Percentiles rank a stretch among this genome's conserved stretches.
These are phyloP conservation scores for Clepsis dumicolana DNA, from an alignment of 2,888 invertebrate genomes.

Conservation along the genomic window DNA sequence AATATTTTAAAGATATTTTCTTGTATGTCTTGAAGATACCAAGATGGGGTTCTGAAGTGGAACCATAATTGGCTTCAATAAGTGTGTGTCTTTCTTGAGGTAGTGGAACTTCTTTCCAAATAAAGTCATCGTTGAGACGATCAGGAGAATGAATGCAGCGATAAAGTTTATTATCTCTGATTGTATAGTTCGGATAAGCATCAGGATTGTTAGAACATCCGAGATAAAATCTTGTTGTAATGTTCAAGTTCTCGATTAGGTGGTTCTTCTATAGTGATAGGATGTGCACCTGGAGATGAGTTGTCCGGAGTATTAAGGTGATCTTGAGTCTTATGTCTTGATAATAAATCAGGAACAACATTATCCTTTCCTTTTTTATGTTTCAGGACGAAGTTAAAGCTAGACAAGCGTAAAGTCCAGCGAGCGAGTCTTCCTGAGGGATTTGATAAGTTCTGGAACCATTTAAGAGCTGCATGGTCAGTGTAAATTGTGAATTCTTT, in stretches of 20 bases:
- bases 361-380: no score
- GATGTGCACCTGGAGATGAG: no score
- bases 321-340: no score
- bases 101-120: conserved; percentile 1
- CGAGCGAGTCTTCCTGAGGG: no score
- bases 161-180: not conserved
- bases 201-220: not conserved
- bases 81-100: not conserved
- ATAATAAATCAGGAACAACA: no score
- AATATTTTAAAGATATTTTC: not conserved
- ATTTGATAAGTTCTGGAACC: no score
- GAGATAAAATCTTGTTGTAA: not conserved
- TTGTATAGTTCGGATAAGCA: not conserved
- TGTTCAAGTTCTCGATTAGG: not conserved
- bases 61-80: not conserved
- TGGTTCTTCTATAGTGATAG: no score
- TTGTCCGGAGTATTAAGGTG: no score
- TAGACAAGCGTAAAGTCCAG: no score
- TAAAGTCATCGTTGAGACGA: not conserved
- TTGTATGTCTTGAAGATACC: not conserved
- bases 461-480: no score
- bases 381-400: no score
- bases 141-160: not conserved
- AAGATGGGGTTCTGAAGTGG: no score
- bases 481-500: not conserved